Base-by-base conservation (phyloP, 2,888 invertebrate genomes). In the Atethmia centrago region DNA sequence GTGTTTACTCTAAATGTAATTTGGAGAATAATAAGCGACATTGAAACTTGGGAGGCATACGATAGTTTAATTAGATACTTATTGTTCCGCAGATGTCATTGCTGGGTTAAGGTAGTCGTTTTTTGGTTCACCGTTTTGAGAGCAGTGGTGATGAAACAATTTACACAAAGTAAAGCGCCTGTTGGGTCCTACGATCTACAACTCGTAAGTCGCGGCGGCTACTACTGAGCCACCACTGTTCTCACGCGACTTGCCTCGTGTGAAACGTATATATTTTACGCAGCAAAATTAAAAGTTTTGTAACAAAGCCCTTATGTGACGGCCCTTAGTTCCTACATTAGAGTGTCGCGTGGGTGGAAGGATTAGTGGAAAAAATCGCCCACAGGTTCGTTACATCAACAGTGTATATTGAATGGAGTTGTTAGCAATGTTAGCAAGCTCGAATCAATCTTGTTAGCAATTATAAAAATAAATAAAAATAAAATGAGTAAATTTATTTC, bases 341-440 rank as follows among this genome's bases (percentile, higher is more conserved):
- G 36, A 71, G 25, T 40, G 40, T 49, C 14, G 25, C 21, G 74
- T 73, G 58, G 82, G 82, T 49, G 58, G 59, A 75, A 36, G 28
- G 65, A 71, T 64, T 65, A 66, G 53, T 68, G n/a, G 65, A 62
- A 64, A 58, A 47, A 62, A 61, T 47, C 71, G 59, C 65, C 71
- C 75, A 71, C 73, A 21, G 31, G 42, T 64, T 71, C n/a, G 31
- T 68, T 53, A 47, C 25, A 40, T 10, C 42, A 77, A 67, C 53
- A 58, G 45, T 31, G 36, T 64, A n/a, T 53, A 61, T 65, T 65
- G 21, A 58, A 47, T 49, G 14, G 28, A 31, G n/a, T 40, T 67
- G 28, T 55, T 40, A 21, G 61, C 28, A 14, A 47, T 61, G 21
- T 10, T 49, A 28, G 8, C 16, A 14, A 8, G 7, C 31, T 53